phyloP scores from a whole-genome alignment of 2,888 invertebrate genomes.

The Brenthis daphne region DNA sequence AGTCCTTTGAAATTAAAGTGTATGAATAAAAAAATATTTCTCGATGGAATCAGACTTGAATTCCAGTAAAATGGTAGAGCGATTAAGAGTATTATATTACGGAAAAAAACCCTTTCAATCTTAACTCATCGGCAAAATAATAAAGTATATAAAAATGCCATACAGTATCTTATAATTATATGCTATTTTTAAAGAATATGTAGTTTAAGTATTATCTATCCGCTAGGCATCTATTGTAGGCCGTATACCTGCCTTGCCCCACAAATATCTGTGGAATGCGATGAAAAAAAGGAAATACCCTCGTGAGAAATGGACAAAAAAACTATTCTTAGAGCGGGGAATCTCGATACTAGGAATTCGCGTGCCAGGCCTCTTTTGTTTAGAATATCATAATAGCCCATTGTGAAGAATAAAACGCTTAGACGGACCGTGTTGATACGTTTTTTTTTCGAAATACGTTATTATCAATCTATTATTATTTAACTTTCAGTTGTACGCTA shows the following conservation, averaged over 20 bases:
- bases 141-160: conserved; percentile 24
- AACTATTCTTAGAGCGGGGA: conserved; percentile 69
- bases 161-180: conserved; percentile 28
- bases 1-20: conserved; percentile 21
- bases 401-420: conserved; percentile 43
- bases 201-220: conserved; percentile 3
- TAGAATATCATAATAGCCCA: conserved; percentile 54
- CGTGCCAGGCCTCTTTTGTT: conserved; percentile 69
- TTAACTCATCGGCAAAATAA: conserved; percentile 11
- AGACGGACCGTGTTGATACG: conserved; percentile 15
- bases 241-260: conserved; percentile 66
- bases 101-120: not conserved
- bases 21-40: conserved; percentile 11
- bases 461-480: conserved; percentile 4
- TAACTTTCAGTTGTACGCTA: not conserved
- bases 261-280: conserved; percentile 75
- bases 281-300: conserved; percentile 64
- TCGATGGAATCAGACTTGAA: conserved; percentile 13
- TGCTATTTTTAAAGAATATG: conserved; percentile 17
- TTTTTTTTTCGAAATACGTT: conserved; percentile 10
- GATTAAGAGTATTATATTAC: conserved; percentile 6
- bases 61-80: conserved; percentile 8
- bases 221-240: conserved; percentile 7
- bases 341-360: conserved; percentile 76
- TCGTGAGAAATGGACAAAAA: conserved; percentile 70